Evolutionary conservation across 2,888 invertebrate species (phyloP).

Genomic region (Silvanus unidentatus): DNA sequence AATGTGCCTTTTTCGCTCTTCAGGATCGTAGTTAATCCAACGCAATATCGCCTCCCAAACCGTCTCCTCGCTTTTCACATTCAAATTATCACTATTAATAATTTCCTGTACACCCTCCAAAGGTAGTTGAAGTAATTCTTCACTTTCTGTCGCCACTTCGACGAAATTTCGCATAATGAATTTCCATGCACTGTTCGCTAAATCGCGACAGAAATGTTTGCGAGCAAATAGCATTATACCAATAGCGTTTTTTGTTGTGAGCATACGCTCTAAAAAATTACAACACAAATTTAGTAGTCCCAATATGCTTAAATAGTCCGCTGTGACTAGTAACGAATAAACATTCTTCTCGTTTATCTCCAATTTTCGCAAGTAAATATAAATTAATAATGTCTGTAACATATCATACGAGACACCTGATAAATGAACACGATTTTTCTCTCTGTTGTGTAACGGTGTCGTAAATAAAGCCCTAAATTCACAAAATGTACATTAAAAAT

Average conservation of each 20-base stretch:
- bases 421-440: constrained; percentile 61
- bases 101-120: constrained; percentile 70
- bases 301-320: constrained; percentile 82
- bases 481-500: background rate
- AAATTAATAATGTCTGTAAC: constrained; percentile 73
- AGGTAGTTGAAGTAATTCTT: constrained; percentile 66
- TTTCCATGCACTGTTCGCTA: constrained; percentile 57
- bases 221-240: constrained; percentile 79
- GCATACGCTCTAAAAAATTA: constrained; percentile 61
- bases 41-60: constrained; percentile 82
- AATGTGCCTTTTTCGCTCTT: constrained; percentile 65
- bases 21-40: constrained; percentile 79
- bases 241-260: constrained; percentile 75
- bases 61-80: constrained; percentile 80
- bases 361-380: constrained; percentile 76
- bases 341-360: constrained; percentile 74
- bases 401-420: constrained; percentile 73
- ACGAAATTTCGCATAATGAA: constrained; percentile 66
- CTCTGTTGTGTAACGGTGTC: constrained; percentile 68
- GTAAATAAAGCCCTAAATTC: constrained; percentile 70
- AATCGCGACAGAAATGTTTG: constrained; percentile 65
- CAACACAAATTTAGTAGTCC: constrained; percentile 78
- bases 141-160: constrained; percentile 64
- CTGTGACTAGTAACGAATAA: constrained; percentile 71
- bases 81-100: constrained; percentile 76